Base-by-base conservation (phyloP, 2,888 invertebrate species). In the Nemurella pictetii region DNA sequence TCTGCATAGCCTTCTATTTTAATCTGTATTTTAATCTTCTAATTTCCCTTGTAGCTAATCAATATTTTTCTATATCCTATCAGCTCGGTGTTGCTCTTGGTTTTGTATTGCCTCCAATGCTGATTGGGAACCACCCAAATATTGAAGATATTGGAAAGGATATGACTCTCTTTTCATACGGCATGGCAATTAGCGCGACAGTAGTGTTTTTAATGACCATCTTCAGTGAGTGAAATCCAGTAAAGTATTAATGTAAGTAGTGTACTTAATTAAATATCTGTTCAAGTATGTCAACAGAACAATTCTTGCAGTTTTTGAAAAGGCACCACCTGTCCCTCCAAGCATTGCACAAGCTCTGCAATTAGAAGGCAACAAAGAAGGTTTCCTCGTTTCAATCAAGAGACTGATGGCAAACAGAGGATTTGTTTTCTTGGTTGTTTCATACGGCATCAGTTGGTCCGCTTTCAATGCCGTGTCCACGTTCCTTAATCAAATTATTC, bases 391-490 rank as follows among this genome's bases (percentile, higher is more conserved):
- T 84, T 96, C 96, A 0, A 91, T 96, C 86, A 95, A 94, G 90
- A 93, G 94, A 87, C 93, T 99, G 35, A 89, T 96, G 87, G 93
- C 93, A 55, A 98, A 98, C 91, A 91, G 92, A 32, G 95, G 96
- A 89, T 98, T 97, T 90, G 91, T 97, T 81, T 90, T 98, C 28
- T 93, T 98, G 20, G 92, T 97, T 83, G 89, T 96, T 84, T 96
- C 97, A 2, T 98, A 98, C 89, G 98, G 98, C 0, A 94, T 98
- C 88, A 99, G 98, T 90, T 97, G 98, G 5, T 99, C 99, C 0
- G 96, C 96, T 9, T 99, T 98, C 91, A 99, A 99, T 90, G 99
- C 98, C 30, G 96, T 99, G 87, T 98, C 98, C 0, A 99, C 99
- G 0, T 93, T 98, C 72, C 90, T 99, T 77, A 98, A 97, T 90